Conservation (phyloP, 2,888 invertebrate species). For the Tholera decimalis region DNA sequence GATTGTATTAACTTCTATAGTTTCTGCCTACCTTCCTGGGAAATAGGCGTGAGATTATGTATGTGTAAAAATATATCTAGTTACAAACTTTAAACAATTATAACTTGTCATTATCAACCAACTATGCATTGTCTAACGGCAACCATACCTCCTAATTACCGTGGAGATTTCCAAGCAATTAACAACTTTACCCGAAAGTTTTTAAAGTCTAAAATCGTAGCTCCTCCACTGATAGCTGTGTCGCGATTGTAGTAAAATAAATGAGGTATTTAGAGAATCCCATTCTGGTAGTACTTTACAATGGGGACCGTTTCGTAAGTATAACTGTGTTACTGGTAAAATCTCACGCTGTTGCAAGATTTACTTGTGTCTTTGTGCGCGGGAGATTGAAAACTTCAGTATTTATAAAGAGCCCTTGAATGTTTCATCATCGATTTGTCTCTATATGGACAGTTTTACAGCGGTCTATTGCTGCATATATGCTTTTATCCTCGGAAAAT, state of each 20-base stretch:
- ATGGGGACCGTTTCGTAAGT: slow-evolving; percentile 50
- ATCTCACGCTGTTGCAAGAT: slow-evolving; percentile 57
- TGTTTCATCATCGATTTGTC: not conserved
- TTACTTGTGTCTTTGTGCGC: slow-evolving; percentile 33
- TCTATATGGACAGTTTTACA: no score
- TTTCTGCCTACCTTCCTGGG: no score
- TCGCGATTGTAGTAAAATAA: slow-evolving; percentile 54
- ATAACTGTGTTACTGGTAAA: slow-evolving; percentile 44
- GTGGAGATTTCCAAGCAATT: slow-evolving; percentile 36
- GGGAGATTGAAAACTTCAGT: not conserved
- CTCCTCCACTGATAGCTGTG: slow-evolving; percentile 21
- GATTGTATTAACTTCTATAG: no score
- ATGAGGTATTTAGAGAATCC: slow-evolving; percentile 66
- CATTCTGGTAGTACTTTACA: slow-evolving; percentile 52
- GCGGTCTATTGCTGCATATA: no score
- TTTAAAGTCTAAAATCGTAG: slow-evolving; percentile 40
- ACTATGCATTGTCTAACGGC: slow-evolving; percentile 60
- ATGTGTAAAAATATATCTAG: slow-evolving; percentile 26
- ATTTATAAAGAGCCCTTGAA: not conserved
- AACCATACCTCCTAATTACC: slow-evolving; percentile 59
- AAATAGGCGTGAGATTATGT: no score
- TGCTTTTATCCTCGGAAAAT: no score
- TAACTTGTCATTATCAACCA: slow-evolving; percentile 59
- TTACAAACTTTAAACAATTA: slow-evolving; percentile 48
- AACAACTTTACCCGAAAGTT: slow-evolving; percentile 1